Evolutionary conservation across 2,797 vertebrate genomes (phyloP).

Genomic region (Lindbergichthys nudifrons): DNA sequence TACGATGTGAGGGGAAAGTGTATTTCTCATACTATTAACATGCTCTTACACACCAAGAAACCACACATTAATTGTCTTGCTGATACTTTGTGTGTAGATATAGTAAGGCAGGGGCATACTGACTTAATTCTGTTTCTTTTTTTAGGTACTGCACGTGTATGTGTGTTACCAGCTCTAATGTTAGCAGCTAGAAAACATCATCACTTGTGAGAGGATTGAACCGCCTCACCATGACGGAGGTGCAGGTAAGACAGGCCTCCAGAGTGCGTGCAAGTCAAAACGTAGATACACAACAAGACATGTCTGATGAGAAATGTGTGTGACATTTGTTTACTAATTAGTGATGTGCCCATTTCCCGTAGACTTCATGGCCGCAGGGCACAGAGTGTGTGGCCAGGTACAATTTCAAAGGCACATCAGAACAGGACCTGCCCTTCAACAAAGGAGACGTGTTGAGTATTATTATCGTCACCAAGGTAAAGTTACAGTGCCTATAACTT

Average conservation of each 20-base stretch:
- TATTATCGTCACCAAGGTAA: constrained; percentile 94
- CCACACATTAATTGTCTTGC: constrained; percentile 17
- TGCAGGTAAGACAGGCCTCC: constrained; percentile 70
- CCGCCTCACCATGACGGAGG: constrained; percentile 77
- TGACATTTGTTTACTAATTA: constrained; percentile 8
- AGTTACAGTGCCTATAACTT: neutral
- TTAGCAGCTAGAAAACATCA: constrained; percentile 67
- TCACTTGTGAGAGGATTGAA: constrained; percentile 76
- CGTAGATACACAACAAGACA: neutral
- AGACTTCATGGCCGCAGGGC: constrained; percentile 92
- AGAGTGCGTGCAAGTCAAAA: neutral
- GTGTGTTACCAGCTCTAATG: constrained; percentile 78
- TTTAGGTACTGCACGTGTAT: constrained; percentile 36
- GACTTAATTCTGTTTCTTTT: constrained; percentile 28
- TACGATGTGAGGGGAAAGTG: neutral
- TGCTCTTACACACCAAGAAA: neutral
- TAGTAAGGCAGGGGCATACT: neutral
- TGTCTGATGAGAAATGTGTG: neutral
- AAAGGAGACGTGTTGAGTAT: constrained; percentile 97
- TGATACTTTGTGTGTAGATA: constrained; percentile 32
- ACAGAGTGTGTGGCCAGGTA: constrained; percentile 98
- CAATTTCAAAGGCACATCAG: constrained; percentile 93
- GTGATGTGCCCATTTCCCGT: neutral
- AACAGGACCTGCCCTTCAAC: constrained; percentile 95
- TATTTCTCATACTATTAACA: neutral